A percentile compares a stretch with the other conserved stretches of the same genome.
These are phyloP conservation scores for Drosophila varians DNA, from an alignment of 1,140 invertebrate genomes.

Conservation along the genomic window DNA sequence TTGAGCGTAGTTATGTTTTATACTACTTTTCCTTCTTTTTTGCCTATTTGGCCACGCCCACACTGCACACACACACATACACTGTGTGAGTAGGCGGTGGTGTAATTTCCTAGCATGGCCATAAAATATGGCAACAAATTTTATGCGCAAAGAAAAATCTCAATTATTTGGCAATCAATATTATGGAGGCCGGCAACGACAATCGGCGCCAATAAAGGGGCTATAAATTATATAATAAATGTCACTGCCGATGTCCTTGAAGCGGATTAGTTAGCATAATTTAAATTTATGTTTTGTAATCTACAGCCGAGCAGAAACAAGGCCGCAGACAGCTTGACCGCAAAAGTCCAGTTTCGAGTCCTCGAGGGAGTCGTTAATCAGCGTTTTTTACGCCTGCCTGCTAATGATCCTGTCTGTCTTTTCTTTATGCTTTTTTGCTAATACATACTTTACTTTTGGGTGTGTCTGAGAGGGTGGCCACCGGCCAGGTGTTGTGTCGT, in stretches of 20 bases:
- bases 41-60: constrained; percentile 19
- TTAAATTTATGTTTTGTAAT: constrained; percentile 76
- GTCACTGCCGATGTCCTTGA: constrained; percentile 67
- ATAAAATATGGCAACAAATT: constrained; percentile 66
- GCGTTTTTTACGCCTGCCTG: constrained; percentile 77
- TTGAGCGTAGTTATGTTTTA: constrained; percentile 58
- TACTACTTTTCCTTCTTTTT: constrained; percentile 8
- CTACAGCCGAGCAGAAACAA: constrained; percentile 37
- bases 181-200: constrained; percentile 43
- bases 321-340: constrained; percentile 35
- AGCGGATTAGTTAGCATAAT: constrained; percentile 72
- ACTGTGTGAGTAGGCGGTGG: constrained; percentile 21
- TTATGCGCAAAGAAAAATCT: constrained; percentile 65
- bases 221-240: constrained; percentile 78
- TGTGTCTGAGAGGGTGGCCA: constrained; percentile 4
- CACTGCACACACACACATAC: constrained; percentile 7
- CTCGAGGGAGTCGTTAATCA: constrained; percentile 75
- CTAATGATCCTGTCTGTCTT: constrained; percentile 73
- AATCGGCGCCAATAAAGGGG: constrained; percentile 59
- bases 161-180: constrained; percentile 81
- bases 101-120: constrained; percentile 40
- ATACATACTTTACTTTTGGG: not conserved
- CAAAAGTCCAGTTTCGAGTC: constrained; percentile 10
- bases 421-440: not conserved
- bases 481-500: constrained; percentile 42